Evolutionary conservation across 30 jellyfish, hydroid and myxozoan species (phyloP).

Genomic region (Calvadosia cruxmelitensis): DNA sequence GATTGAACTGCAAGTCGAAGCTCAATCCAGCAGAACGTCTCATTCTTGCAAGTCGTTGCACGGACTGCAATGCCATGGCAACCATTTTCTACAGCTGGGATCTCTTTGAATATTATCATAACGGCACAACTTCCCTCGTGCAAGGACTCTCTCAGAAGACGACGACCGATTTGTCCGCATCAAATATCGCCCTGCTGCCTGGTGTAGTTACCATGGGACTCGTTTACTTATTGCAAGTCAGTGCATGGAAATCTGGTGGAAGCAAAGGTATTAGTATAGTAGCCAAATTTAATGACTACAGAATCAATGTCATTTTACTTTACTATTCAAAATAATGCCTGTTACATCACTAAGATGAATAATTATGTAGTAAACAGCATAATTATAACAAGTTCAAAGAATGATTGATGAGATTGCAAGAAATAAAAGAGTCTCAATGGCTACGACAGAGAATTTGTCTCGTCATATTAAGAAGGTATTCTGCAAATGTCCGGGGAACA

Average conservation of each 20-base stretch:
- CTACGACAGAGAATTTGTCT: too few relatives aligned
- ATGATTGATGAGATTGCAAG: too few relatives aligned
- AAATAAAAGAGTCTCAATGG: too few relatives aligned
- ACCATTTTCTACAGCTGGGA: constrained; percentile 49
- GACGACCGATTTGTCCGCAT: constrained; percentile 49
- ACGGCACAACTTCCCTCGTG: neutral
- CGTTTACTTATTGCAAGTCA: constrained; percentile 40
- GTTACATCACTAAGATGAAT: too few relatives aligned
- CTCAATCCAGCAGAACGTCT: constrained; percentile 54
- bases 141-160: constrained; percentile 23
- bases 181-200: constrained; percentile 60
- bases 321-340: too few relatives aligned
- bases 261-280: too few relatives aligned
- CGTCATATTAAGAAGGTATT: too few relatives aligned
- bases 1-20: constrained; percentile 64
- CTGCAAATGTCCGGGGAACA: too few relatives aligned
- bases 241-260: constrained; percentile 78
- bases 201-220: constrained; percentile 40
- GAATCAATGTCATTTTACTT: too few relatives aligned
- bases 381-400: too few relatives aligned
- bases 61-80: constrained; percentile 43
- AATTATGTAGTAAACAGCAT: too few relatives aligned
- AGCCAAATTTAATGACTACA: too few relatives aligned
- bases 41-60: constrained; percentile 63
- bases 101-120: constrained; percentile 5